Evolutionary conservation across 2,797 vertebrate species (phyloP), one percentile per base, ranked within the genome.

Genomic region (Typhlichthys subterraneus): DNA sequence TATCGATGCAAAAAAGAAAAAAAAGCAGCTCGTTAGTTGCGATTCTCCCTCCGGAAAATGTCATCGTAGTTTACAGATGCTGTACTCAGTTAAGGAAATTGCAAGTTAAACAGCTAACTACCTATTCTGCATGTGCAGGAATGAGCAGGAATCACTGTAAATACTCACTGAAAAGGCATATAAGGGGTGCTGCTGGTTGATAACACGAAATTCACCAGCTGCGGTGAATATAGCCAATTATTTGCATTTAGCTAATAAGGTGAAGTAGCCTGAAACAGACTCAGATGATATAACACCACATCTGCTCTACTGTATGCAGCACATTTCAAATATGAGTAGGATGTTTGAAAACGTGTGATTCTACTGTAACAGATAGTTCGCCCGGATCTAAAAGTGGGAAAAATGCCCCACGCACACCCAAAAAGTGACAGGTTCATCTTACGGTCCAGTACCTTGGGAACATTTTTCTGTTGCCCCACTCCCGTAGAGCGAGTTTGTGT

Each of bases 361-460:
- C 14, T 49, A 61, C 53, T 12, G n/a, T 45, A 61, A 50, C 58
- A 82, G 61, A 69, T 58, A 65, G 31, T 53, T 70, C 33, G 61
- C 63, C 46, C 68, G 60, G 54, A 50, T 45, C 58, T 51, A 38
- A 1, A 51, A 55, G 45, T 45, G 12, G 6, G 4, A 19, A 48
- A 48, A 64, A 69, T 55, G 63, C 75, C 63, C 67, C 49, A n/a
- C 53, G 64, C 56, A 49, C 23, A 23, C 23, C 23, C 23, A 23
- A 23, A 3, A 23, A 2, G 47, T 75, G 75, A 85, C 75, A 77
- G 71, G 79, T 70, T 80, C 83, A 77, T 79, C 80, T 70, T 86
- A 79, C 78, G 77, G 65, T 73, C 70, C 57, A 55, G 69, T 65
- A 50, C 54, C 72, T 75, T 64, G 59, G 75, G 75, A 76, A 63